Percentiles rank a stretch among this genome's conserved stretches.
phyloP scores from a whole-genome alignment of 2,797 vertebrate genomes.

The Melanotaenia parkinsoni region DNA sequence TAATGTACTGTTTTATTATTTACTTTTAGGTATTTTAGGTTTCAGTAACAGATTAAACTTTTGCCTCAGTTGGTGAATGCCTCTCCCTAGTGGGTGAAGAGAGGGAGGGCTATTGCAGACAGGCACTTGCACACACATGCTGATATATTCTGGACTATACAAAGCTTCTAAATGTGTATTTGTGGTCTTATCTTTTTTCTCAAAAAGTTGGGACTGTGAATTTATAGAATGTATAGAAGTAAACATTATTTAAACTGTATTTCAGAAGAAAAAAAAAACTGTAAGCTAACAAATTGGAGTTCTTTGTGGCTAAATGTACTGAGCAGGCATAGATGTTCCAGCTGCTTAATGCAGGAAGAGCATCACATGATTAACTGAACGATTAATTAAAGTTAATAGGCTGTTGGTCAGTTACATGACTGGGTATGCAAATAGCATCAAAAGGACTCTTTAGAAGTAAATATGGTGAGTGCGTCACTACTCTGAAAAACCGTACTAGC shows the following conservation, averaged over 20 bases:
- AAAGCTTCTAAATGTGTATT: background rate
- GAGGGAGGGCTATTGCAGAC: constrained; percentile 9
- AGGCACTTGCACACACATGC: background rate
- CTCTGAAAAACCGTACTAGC: background rate
- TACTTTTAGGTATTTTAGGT: background rate
- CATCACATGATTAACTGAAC: too few species aligned
- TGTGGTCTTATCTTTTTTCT: background rate
- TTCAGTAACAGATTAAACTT: background rate
- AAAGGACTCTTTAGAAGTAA: background rate
- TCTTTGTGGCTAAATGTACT: too few species aligned
- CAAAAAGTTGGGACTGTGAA: background rate
- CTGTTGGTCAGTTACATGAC: background rate
- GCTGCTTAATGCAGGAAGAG: too few species aligned
- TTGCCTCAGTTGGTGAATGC: constrained; percentile 18
- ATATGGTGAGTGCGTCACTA: background rate
- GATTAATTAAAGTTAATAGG: background rate
- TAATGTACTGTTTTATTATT: background rate
- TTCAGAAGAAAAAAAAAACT: background rate
- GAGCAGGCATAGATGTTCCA: too few species aligned
- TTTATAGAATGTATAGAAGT: too few species aligned
- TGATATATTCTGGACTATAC: background rate
- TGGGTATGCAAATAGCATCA: background rate
- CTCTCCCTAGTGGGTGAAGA: constrained; percentile 40
- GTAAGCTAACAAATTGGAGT: background rate
- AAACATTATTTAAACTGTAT: background rate